Evolutionary conservation across 1,140 invertebrate genomes (phyloP).

Genomic region (Rhopalosiphum padi): DNA sequence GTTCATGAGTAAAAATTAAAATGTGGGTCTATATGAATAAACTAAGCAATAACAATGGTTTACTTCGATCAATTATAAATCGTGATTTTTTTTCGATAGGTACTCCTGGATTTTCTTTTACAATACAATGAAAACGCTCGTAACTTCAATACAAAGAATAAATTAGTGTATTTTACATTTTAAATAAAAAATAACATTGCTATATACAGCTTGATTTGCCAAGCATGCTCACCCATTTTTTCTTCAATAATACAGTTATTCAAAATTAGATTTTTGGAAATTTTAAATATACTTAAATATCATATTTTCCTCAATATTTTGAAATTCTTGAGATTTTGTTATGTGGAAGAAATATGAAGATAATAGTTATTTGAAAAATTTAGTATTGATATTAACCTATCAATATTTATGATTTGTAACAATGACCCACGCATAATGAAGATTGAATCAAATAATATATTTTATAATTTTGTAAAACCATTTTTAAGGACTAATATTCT

Average conservation of each 20-base stretch:
- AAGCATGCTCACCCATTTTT: not conserved
- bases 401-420: no score
- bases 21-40: slow-evolving; percentile 1
- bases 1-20: not conserved
- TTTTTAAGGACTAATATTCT: no score
- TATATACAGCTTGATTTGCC: not conserved
- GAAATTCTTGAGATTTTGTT: no score
- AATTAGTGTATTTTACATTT: no score
- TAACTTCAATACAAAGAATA: not conserved
- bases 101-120: not conserved
- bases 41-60: not conserved
- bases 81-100: not conserved
- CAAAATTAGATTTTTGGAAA: not conserved
- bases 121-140: not conserved
- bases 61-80: not conserved
- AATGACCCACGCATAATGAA: no score
- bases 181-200: not conserved
- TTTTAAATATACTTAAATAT: not conserved
- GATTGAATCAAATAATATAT: no score
- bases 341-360: no score
- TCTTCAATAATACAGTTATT: not conserved
- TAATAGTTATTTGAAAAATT: no score
- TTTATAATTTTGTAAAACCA: no score
- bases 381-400: no score
- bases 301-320: no score